Evolutionary conservation across 2,888 invertebrate genomes (phyloP).

Genomic region (Leptodirus hochenwartii): DNA sequence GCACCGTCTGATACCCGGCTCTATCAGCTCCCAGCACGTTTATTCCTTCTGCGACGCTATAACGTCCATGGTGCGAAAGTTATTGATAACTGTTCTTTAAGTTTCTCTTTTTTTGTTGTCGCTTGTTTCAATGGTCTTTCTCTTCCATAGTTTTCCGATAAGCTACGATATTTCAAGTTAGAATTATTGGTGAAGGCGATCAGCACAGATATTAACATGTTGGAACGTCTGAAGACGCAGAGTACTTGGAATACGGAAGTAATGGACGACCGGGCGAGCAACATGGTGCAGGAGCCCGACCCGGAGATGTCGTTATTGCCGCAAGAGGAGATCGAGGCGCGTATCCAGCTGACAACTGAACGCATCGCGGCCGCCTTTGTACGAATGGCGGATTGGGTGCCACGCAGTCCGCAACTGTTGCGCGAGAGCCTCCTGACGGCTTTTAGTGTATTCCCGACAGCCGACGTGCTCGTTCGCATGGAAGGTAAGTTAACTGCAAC

Average conservation of each 20-base stretch:
- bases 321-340: no score
- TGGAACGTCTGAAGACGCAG: slow-evolving; percentile 48
- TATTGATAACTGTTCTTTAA: no score
- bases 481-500: no score
- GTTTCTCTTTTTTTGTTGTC: slow-evolving; percentile 7
- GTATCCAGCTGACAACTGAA: slow-evolving; percentile 35
- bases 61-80: no score
- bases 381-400: slow-evolving; percentile 40
- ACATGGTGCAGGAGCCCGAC: no score
- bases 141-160: slow-evolving; percentile 32
- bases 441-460: slow-evolving; percentile 54
- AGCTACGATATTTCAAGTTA: slow-evolving; percentile 43
- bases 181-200: slow-evolving; percentile 56
- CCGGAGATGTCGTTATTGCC: no score
- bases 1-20: no score
- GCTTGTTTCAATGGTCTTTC: not conserved
- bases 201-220: slow-evolving; percentile 57
- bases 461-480: no score
- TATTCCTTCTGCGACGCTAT: no score
- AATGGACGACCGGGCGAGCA: slow-evolving; percentile 2
- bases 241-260: slow-evolving; percentile 15
- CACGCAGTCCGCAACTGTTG: slow-evolving; percentile 38
- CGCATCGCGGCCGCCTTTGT: slow-evolving; percentile 43
- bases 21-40: no score
- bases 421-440: slow-evolving; percentile 58